A percentile compares a stretch with the other conserved stretches of the same genome.
Conservation (phyloP, 2,797 vertebrate genomes). For the Pseudomugil tenellus region DNA sequence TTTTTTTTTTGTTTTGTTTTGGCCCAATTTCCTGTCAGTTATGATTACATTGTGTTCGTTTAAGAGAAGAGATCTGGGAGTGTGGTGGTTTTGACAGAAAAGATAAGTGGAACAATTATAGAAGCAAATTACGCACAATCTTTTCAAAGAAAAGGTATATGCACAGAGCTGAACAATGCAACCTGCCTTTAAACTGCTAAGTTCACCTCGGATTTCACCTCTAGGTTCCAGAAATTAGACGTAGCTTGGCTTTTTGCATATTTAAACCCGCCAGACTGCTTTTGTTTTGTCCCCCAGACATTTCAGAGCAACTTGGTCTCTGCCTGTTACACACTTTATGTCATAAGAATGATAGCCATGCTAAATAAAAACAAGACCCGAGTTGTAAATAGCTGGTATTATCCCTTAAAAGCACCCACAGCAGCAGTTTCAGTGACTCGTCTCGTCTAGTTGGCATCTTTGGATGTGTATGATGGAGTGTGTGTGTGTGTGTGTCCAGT, state of each 20-base stretch:
- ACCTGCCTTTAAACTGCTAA: no score
- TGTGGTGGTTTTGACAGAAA: not conserved
- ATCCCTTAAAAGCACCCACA: slow-evolving; percentile 22
- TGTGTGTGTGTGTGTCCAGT: slow-evolving; percentile 46
- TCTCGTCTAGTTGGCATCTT: slow-evolving; percentile 38
- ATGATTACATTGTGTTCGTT: not conserved
- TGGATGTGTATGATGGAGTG: slow-evolving; percentile 8
- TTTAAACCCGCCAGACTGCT: slow-evolving; percentile 14
- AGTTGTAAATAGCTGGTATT: slow-evolving; percentile 10
- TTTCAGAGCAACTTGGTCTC: not conserved
- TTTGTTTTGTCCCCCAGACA: slow-evolving; percentile 3
- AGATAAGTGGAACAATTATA: no score
- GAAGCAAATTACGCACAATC: no score
- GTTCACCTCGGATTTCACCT: not conserved
- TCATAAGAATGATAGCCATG: slow-evolving; percentile 3
- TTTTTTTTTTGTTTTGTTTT: not conserved
- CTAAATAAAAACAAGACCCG: slow-evolving; percentile 9
- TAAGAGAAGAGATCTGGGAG: not conserved
- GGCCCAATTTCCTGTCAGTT: no score
- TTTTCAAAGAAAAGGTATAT: no score
- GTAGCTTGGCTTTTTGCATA: not conserved
- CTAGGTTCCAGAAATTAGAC: not conserved
- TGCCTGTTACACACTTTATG: not conserved
- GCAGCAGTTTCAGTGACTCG: slow-evolving; percentile 22
- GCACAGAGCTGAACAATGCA: no score